These are phyloP conservation scores for Conopomorpha cramerella DNA, from an alignment of 1,140 invertebrate species.

Conservation along the genomic window DNA sequence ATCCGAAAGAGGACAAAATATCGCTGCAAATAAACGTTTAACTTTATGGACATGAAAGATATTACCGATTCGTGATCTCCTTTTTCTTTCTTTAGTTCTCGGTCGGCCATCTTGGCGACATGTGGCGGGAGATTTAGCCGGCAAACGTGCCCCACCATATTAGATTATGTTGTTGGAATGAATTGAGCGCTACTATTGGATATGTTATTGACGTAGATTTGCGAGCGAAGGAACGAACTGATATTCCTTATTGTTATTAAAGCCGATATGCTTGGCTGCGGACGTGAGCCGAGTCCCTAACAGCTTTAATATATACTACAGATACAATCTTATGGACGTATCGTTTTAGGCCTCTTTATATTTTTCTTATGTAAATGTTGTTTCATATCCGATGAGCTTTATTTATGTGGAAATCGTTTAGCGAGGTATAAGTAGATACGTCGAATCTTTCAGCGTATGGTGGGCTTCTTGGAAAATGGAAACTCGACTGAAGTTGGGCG, in stretches of 20 bases:
- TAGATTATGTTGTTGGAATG: constrained; percentile 60
- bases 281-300: constrained; percentile 43
- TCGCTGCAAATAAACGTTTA: constrained; percentile 60
- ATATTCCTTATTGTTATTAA: constrained; percentile 61
- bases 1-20: constrained; percentile 56
- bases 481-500: too few relatives aligned
- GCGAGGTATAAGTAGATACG: constrained; percentile 56
- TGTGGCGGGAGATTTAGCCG: constrained; percentile 59
- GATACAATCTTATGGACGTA: constrained; percentile 47
- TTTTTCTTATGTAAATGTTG: constrained; percentile 59
- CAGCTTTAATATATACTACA: constrained; percentile 15
- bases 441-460: too few relatives aligned
- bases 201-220: constrained; percentile 61
- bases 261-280: constrained; percentile 27
- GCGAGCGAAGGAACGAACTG: constrained; percentile 60
- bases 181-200: constrained; percentile 60
- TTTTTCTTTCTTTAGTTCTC: constrained; percentile 54
- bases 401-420: constrained; percentile 61
- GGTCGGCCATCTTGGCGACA: constrained; percentile 58
- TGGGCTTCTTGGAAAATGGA: too few relatives aligned
- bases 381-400: constrained; percentile 60
- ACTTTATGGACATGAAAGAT: constrained; percentile 59
- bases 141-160: constrained; percentile 53
- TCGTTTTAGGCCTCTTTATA: constrained; percentile 59
- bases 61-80: constrained; percentile 59